Evolutionary conservation across 2,113 vertebrate genomes (phyloP), one percentile per base, ranked within the genome.

Genomic region (Salvator merianae): DNA sequence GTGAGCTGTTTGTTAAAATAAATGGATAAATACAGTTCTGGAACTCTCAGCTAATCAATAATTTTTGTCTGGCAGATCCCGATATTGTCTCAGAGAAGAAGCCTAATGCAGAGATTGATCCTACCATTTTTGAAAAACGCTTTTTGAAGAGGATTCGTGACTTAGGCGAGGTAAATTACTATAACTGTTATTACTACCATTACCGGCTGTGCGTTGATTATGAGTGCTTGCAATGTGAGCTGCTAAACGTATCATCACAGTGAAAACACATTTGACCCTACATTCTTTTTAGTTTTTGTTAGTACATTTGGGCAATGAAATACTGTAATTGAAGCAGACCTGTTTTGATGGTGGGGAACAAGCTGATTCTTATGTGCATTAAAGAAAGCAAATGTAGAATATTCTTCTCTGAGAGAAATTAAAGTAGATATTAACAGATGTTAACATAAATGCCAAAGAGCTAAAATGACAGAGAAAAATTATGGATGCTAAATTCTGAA

Each of bases 41-140:
- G 63, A 76, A 36, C 13, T 47, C 5, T 16, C n/a, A 38, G 12
- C 38, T 78, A 13, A 72, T 32, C 20, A 10, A n/a, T 72, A 5
- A 5, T 65, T 71, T 12, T 82, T 77, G 53, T 84, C 66, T 84
- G 0, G 84, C 34, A 97, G 97, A 97, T 86, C 97, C 97, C 0
- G 96, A 97, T 77, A 97, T 97, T 1, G 92, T 97, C 81, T 97
- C 96, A 0, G 96, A 97, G 91, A 96, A 96, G 63, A 96, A 96
- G 9, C 97, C 97, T 0, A 89, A 94, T 5, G 89, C 95, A 0
- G 97, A 97, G 85, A 96, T 98, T 2, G 99, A 99, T 90, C 98
- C 99, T 38, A 98, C 98, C 0, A 91, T 98, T 83, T 99, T 99
- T 91, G 98, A 99, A 89, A 99, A 98, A 89, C 95, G 99, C 14